These are phyloP conservation scores for Melopsittacus undulatus DNA, from an alignment of 2,797 vertebrate genomes.

Conservation along the genomic window DNA sequence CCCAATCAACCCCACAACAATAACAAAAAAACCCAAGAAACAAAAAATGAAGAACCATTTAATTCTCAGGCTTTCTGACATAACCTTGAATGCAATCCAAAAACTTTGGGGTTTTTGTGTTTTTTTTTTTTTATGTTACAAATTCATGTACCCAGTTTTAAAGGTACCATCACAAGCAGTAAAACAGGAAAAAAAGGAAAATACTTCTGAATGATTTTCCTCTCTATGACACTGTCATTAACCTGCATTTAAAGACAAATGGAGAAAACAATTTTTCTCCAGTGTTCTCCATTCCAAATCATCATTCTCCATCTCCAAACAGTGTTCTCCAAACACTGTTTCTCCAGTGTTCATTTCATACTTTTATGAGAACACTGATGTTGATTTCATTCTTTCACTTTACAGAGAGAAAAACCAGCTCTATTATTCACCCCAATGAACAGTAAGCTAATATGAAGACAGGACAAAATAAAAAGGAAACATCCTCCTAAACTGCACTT, in stretches of 20 bases:
- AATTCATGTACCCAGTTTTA: not conserved
- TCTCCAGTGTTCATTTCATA: not conserved
- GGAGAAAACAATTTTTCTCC: not conserved
- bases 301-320: too few species aligned
- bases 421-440: not conserved
- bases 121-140: not conserved
- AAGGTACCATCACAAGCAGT: not conserved
- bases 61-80: not conserved
- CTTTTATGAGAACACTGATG: not conserved
- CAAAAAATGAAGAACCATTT: not conserved
- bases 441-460: not conserved
- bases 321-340: not conserved
- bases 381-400: not conserved
- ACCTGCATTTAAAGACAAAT: not conserved
- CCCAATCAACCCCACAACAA: not conserved
- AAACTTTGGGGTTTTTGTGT: not conserved
- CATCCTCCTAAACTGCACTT: not conserved
- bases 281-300: not conserved
- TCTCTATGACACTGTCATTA: not conserved
- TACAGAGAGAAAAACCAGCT: not conserved
- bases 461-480: not conserved
- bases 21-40: not conserved
- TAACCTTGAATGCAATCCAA: not conserved
- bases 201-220: not conserved
- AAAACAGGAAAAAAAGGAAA: not conserved